Evolutionary conservation across 2,113 vertebrate genomes (phyloP), one percentile per base, ranked within the genome.

Genomic region (Megaceryle maxima): DNA sequence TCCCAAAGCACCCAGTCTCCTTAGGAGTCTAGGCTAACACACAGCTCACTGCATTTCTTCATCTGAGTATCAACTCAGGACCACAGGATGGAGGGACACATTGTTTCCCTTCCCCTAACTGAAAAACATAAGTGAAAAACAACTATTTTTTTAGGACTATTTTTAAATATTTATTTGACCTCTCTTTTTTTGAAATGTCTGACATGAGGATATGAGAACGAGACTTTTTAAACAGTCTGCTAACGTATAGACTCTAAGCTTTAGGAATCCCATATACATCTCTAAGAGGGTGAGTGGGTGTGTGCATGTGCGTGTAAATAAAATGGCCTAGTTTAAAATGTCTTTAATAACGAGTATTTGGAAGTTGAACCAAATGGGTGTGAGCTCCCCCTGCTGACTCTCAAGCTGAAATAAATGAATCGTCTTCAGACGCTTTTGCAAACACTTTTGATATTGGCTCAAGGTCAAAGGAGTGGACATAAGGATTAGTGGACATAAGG

Each of bases 341-440:
- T 66, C 79, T 83, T 90, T 88, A 91, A 92, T 50, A 93, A 41
- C 88, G 67, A 51, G 2, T 3, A 20, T 55, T 41, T 68, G 39
- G 13, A 31, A 87, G 12, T 6, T 22, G 76, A n/a, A 95, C 56
- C 31, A 28, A 85, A 21, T 13, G 31, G 83, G n/a, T 87, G 44
- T 46, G 94, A 95, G 95, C 96, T 96, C 96, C 95, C 96, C 77
- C 96, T 96, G 96, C 96, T 84, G 94, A 37, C 73, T 81, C 55
- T 53, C 8, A 1, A 72, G 76, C 29, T 48, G 31, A 69, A 56
- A 67, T 10, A 44, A 87, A 78, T 2, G 12, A 68, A 84, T 56
- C 1, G 1, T 25, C 72, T 74, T 55, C 62, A 62, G 78, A 56
- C 19, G 68, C 51, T 85, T 86, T 15, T 64, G 68, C 80, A 86